Base-by-base conservation (phyloP, 2,797 vertebrate genomes). In the Enteromius treurensis region DNA sequence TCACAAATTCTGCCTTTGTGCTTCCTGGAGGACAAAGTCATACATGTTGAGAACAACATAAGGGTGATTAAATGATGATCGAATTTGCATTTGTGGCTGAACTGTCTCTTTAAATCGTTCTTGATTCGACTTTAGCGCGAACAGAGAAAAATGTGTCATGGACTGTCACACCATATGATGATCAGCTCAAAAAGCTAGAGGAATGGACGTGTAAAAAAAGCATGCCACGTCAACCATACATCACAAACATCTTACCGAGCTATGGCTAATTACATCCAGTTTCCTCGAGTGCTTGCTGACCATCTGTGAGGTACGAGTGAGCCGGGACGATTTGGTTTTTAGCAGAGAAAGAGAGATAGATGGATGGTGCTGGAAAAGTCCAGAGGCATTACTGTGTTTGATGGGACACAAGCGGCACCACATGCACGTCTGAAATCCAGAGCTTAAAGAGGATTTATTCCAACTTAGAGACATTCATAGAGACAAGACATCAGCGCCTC, bases 371-470 rank as follows among this genome's bases (percentile, higher is more conserved):
- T 6, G 73, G 37, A 23, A 47, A 73, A 67, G 65, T 71, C 82
- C 53, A 68, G 78, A 79, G 77, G 74, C 64, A 58, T 77, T 83
- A 68, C 60, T 9, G 23, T 69, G 81, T 87, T 84, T 84, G 78
- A 88, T 84, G 49, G 74, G 70, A 79, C 21, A 47, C 47, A 26
- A 88, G 62, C 51, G 62, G 79, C 76, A 81, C 51, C 78, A 71
- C 84, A 82, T 67, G 77, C 77, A 80, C 26, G n/a, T 86, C 82
- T 85, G 70, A 88, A 88, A 88, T 81, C 87, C 23, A 68, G 69
- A 85, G 81, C 87, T 87, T 84, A 87, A 78, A 84, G 62, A 74
- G 80, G 75, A 88, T 85, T 86, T 85, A 83, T 80, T 77, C 45
- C 10, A 73, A 76, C 62, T 87, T 81, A 76, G 60, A 88, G 65